Evolutionary conservation across 2,888 invertebrate genomes (phyloP), one percentile per base, ranked within the genome.

Genomic region (Callyntrura guangdongensis): DNA sequence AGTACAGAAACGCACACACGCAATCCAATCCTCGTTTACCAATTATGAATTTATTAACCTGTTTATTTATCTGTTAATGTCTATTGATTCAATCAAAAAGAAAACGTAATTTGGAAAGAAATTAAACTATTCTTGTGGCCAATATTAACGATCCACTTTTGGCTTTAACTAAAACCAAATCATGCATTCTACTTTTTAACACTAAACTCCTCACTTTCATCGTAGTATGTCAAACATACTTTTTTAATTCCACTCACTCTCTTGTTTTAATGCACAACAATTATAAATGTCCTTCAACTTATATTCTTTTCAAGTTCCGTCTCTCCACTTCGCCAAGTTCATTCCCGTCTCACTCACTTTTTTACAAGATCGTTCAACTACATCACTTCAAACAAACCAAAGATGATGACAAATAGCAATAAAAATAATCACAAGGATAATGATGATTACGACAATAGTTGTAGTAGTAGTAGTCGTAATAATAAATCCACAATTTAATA

Each of bases 201-300:
- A 17, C 22, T 22, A 64, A 17, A 22, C 22, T 17, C 3, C 64
- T 64, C 64, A n/a, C 56, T 56, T 17, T 9, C 64, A 22, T n/a
- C 22, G 4, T 64, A 2, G 4, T 64, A 2, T 36, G 36, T 36
- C 36, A 36, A 36, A 36, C 36, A 36, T 36, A 6, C 36, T 4
- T 36, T 6, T 36, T 4, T 36, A 36, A 36, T 36, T 36, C 64
- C 64, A 53, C 53, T n/a, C 14, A 53, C 11, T n/a, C 22, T 17
- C 17, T 22, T 5, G 12, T n/a, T 69, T 49, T 20, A 49, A 11
- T 47, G 8, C 36, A 36, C 36, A 2, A 36, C 36, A 49, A 74
- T 11, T 25, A 20, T 22, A 47, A 72, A 45, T 77, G 77, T 77
- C 77, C 77, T 77, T 77, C 77, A 77, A 49, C 77, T 77, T 77